Evolutionary conservation across 2,113 vertebrate genomes (phyloP).

Genomic region (Leptocoma aspasia): DNA sequence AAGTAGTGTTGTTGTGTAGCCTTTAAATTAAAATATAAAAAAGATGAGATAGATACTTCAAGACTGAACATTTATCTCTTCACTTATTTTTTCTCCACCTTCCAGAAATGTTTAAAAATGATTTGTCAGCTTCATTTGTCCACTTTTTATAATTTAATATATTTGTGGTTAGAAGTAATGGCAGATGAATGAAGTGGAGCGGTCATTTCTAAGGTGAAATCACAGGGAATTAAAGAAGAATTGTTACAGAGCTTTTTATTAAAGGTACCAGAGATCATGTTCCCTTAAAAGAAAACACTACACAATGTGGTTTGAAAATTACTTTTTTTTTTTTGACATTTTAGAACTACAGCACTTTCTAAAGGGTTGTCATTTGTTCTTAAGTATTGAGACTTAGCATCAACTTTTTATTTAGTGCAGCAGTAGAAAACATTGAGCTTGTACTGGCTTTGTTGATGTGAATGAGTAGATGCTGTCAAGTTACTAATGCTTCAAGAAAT

Average conservation of each 20-base stretch:
- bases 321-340: conserved; percentile 1
- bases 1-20: background rate
- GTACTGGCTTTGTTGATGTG: conserved; percentile 29
- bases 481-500: conserved; percentile 45
- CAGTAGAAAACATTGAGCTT: conserved; percentile 12
- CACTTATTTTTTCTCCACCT: background rate
- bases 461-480: conserved; percentile 25
- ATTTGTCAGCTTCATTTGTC: conserved; percentile 3
- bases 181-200: background rate
- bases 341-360: background rate
- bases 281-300: conserved; percentile 35
- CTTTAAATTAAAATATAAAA: background rate
- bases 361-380: conserved; percentile 39
- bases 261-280: conserved; percentile 33
- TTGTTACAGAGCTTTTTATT: conserved; percentile 51
- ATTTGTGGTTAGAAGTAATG: conserved; percentile 25
- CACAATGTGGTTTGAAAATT: conserved; percentile 33
- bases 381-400: background rate
- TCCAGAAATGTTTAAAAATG: conserved; percentile 2
- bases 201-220: conserved; percentile 53
- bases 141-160: background rate
- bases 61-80: background rate
- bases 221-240: conserved; percentile 53
- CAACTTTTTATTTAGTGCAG: conserved; percentile 30
- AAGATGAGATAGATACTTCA: background rate